A percentile compares a stretch with the other conserved stretches of the same genome.
These are phyloP conservation scores for Plectrocnemia conspersa DNA, from an alignment of 1,140 invertebrate genomes.

Conservation along the genomic window DNA sequence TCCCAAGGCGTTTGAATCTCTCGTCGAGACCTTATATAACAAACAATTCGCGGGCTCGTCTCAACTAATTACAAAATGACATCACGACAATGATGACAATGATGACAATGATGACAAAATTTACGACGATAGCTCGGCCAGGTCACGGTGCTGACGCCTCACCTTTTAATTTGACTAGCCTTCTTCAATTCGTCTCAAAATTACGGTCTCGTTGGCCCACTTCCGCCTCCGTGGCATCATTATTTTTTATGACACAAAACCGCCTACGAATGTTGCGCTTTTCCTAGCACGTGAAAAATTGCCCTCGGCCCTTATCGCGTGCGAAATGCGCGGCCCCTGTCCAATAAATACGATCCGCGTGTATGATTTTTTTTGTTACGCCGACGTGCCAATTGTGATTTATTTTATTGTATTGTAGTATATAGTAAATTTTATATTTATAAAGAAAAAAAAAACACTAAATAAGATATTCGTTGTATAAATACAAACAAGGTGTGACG, in stretches of 20 bases:
- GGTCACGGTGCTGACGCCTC: constrained; percentile 6
- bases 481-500: too few relatives aligned
- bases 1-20: too few relatives aligned
- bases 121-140: too few relatives aligned
- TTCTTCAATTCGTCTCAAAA: not conserved
- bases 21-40: too few relatives aligned
- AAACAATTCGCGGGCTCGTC: not conserved
- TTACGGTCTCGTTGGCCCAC: not conserved
- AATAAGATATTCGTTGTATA: too few relatives aligned
- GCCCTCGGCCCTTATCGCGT: not conserved
- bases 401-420: too few relatives aligned
- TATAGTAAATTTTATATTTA: too few relatives aligned
- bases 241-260: not conserved
- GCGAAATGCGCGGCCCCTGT: too few relatives aligned
- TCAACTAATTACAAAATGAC: not conserved
- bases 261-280: not conserved
- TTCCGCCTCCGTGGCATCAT: not conserved
- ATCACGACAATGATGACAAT: constrained; percentile 8
- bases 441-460: too few relatives aligned
- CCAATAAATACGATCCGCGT: too few relatives aligned
- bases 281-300: not conserved
- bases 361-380: too few relatives aligned
- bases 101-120: not conserved
- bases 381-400: too few relatives aligned
- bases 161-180: constrained; percentile 17